These are phyloP conservation scores for Microtus montanus DNA, from an alignment of 2,113 vertebrate species.

Conservation along the genomic window DNA sequence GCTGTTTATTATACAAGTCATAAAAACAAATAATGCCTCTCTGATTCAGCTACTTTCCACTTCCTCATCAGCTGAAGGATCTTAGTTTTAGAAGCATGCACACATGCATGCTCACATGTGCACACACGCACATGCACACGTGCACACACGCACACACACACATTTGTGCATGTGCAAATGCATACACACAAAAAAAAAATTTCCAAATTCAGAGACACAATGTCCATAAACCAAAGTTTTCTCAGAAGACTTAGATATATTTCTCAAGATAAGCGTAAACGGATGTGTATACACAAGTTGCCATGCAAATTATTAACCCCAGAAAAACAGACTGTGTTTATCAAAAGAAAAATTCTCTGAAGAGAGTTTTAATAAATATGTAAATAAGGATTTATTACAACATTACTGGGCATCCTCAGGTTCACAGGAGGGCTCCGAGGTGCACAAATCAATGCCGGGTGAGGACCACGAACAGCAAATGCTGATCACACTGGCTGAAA, in stretches of 20 bases:
- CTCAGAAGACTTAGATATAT: neutral
- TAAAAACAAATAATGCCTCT: neutral
- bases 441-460: neutral
- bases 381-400: neutral
- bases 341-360: slow-evolving; percentile 6
- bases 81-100: neutral
- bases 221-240: neutral
- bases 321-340: neutral
- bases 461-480: neutral
- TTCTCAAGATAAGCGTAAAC: neutral
- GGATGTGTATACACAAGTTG: neutral
- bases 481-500: neutral
- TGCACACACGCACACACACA: too few relatives aligned
- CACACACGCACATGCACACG: too few relatives aligned
- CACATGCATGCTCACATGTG: neutral
- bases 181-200: neutral
- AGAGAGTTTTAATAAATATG: slow-evolving; percentile 55
- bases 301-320: neutral
- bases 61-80: neutral
- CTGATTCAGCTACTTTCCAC: neutral
- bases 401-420: neutral
- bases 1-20: neutral
- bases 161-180: neutral
- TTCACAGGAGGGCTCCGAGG: neutral
- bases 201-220: neutral